Conservation (phyloP, 2,113 vertebrate genomes). For the Anoplopoma fimbria region DNA sequence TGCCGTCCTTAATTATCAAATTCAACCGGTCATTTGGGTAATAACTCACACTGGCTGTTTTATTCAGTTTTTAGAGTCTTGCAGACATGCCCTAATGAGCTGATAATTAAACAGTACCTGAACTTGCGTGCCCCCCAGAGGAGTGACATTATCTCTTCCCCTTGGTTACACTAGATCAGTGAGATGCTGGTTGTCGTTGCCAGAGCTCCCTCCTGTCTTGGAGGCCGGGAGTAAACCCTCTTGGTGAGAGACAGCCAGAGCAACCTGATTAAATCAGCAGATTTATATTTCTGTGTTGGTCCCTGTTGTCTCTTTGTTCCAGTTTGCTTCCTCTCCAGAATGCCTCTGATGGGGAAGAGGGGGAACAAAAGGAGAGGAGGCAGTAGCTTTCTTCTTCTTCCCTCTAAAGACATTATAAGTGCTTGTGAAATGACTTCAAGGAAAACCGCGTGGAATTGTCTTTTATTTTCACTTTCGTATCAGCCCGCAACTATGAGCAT, state of each 20-base stretch:
- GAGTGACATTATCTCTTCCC: constrained; percentile 60
- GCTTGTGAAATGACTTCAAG: constrained; percentile 77
- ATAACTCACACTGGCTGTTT: constrained; percentile 70
- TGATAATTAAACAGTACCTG: constrained; percentile 80
- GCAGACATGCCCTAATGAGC: constrained; percentile 68
- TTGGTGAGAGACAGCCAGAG: constrained; percentile 49
- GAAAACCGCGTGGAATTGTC: constrained; percentile 58
- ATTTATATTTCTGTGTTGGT: constrained; percentile 67
- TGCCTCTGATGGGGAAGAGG: constrained; percentile 59
- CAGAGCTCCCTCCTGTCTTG: constrained; percentile 43
- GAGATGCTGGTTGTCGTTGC: constrained; percentile 29
- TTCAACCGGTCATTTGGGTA: constrained; percentile 76
- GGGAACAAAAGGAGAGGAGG: constrained; percentile 61
- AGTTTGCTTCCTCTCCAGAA: constrained; percentile 71
- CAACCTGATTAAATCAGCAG: constrained; percentile 78
- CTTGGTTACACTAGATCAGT: constrained; percentile 51
- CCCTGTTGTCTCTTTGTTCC: constrained; percentile 75
- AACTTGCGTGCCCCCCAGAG: constrained; percentile 58
- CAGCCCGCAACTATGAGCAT: constrained; percentile 63
- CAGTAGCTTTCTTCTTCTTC: constrained; percentile 59
- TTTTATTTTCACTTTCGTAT: constrained; percentile 52
- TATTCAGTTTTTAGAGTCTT: constrained; percentile 48
- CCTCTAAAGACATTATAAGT: constrained; percentile 77
- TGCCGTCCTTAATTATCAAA: constrained; percentile 72
- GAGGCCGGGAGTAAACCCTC: constrained; percentile 50